phyloP scores from a whole-genome alignment of 2,888 invertebrate genomes.

The Malacosoma neustria region DNA sequence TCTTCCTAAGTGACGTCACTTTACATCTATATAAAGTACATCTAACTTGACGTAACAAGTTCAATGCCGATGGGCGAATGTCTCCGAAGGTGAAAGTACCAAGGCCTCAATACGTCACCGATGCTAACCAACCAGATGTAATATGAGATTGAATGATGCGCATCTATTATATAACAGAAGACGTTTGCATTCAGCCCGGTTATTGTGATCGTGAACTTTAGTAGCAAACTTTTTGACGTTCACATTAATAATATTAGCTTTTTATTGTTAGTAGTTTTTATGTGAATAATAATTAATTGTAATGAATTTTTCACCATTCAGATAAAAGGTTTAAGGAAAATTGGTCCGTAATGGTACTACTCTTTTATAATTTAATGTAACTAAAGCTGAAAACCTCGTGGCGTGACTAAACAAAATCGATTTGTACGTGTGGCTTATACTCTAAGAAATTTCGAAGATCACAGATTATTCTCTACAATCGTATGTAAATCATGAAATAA shows the following conservation, averaged over 20 bases:
- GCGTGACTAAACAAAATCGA: too few species aligned
- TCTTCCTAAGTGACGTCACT: not conserved
- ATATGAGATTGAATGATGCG: constrained; percentile 15
- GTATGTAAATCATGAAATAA: too few species aligned
- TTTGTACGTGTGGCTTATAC: too few species aligned
- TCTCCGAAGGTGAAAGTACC: constrained; percentile 50
- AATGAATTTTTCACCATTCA: too few species aligned
- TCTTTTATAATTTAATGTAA: too few species aligned
- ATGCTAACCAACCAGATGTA: constrained; percentile 1
- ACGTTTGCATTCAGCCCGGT: constrained; percentile 14
- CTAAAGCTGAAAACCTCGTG: too few species aligned
- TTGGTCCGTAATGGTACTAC: too few species aligned
- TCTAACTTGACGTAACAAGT: constrained; percentile 37
- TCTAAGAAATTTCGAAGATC: too few species aligned
- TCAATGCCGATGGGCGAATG: constrained; percentile 51
- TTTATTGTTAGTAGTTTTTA: not conserved
- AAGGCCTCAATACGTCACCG: constrained; percentile 22
- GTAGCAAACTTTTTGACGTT: not conserved
- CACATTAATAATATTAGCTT: not conserved
- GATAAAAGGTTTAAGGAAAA: too few species aligned
- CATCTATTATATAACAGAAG: constrained; percentile 21
- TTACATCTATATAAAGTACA: not conserved
- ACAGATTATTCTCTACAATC: too few species aligned
- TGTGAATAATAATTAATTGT: too few species aligned
- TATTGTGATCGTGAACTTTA: constrained; percentile 9